These are phyloP conservation scores for Amblyopsis hoosieri DNA, from an alignment of 2,797 vertebrate genomes.

Conservation along the genomic window DNA sequence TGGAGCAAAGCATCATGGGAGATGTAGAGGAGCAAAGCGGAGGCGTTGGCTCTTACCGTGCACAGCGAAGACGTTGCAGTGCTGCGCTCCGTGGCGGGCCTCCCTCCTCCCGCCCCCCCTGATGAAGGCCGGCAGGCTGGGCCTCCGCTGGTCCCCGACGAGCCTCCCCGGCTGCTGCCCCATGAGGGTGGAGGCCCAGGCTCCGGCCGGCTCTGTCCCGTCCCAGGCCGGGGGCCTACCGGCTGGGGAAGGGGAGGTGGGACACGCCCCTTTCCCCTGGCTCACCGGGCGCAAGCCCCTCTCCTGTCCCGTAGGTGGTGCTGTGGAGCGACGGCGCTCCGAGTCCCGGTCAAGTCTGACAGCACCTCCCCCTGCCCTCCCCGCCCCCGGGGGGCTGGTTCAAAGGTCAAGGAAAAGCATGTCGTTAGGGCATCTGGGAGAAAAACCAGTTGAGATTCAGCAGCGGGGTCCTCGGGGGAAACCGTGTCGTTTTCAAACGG, in stretches of 20 bases:
- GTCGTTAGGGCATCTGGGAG: conserved; percentile 39
- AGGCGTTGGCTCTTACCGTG: conserved; percentile 85
- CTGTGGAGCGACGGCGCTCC: conserved; percentile 31
- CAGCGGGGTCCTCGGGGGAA: background rate
- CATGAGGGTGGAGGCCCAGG: conserved; percentile 90
- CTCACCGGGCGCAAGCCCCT: conserved; percentile 32
- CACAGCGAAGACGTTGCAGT: conserved; percentile 92
- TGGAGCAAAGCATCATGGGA: background rate
- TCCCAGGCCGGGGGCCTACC: conserved; percentile 43
- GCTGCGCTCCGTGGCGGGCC: conserved; percentile 85
- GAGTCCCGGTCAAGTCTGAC: conserved; percentile 26
- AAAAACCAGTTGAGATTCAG: conserved; percentile 17
- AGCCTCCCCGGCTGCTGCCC: conserved; percentile 99
- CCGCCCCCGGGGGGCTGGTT: conserved; percentile 12
- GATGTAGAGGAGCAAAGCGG: background rate
- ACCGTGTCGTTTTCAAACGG: background rate
- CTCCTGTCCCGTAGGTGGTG: conserved; percentile 30
- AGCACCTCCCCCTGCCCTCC: background rate
- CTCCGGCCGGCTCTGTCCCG: conserved; percentile 77
- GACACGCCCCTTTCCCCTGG: conserved; percentile 31
- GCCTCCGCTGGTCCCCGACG: conserved; percentile 96
- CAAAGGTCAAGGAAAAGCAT: conserved; percentile 32
- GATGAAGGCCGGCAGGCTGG: conserved; percentile 96
- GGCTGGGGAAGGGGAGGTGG: conserved; percentile 33
- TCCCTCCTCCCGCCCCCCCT: conserved; percentile 92